Percentiles rank a stretch among this genome's conserved stretches.
Evolutionary conservation across 2,797 vertebrate species (phyloP).

Genomic region (Cynopterus sphinx): DNA sequence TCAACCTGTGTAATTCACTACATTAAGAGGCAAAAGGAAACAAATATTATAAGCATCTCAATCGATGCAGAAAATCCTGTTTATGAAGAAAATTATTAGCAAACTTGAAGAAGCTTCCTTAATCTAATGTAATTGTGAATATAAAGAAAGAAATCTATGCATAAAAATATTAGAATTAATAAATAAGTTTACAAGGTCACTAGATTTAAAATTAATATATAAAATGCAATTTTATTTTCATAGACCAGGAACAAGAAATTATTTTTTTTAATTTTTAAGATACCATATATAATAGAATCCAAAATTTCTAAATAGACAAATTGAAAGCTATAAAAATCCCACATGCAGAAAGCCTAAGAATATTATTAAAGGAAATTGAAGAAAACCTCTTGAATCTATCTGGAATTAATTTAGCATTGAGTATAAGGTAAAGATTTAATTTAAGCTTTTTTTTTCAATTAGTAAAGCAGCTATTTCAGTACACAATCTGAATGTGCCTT

Average conservation of each 20-base stretch:
- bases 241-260: not conserved
- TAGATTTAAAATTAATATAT: not conserved
- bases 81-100: not conserved
- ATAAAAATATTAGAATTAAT: constrained; percentile 18
- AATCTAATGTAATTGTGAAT: not conserved
- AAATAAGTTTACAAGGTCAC: not conserved
- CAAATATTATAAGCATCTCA: not conserved
- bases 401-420: constrained; percentile 15
- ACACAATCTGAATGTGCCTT: not conserved
- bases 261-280: not conserved
- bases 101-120: not conserved
- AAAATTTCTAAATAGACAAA: constrained; percentile 9
- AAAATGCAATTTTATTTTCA: not conserved
- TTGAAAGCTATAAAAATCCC: not conserved
- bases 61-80: not conserved
- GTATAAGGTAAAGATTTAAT: constrained; percentile 30
- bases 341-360: not conserved
- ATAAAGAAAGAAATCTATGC: not conserved
- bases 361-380: constrained; percentile 1
- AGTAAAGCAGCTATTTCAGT: not conserved
- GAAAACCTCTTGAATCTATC: not conserved
- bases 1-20: not conserved
- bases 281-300: not conserved
- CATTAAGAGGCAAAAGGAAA: not conserved
- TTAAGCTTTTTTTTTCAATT: constrained; percentile 3